Base-by-base conservation (phyloP, 1,140 invertebrate genomes). In the Calephelis nemesis region DNA sequence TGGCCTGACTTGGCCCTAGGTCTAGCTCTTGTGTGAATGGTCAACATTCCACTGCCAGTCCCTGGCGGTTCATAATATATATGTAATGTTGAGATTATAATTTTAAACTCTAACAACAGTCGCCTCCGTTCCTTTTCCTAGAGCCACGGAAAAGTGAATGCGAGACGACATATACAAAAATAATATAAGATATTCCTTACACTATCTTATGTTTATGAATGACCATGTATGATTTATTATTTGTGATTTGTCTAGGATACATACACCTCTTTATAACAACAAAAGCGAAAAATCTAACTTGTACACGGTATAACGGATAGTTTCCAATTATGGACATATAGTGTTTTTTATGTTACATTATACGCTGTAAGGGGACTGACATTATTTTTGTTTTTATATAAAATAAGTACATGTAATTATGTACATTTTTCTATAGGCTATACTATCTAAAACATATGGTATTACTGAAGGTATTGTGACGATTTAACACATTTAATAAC, bases 151-250 rank as follows among this genome's bases (percentile, higher is more conserved):
- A 71, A 77, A 73, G 65, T 5, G 78, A 74, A 52, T 65, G 70
- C 73, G 66, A 68, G 68, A 65, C 70, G 66, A 71, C 75, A 74
- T 71, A 79, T 85, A 85, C 72, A 86, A 85, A 85, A 85, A 85
- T 88, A 87, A 87, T 85, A 85, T 78, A 78, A 78, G 45, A 77
- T 71, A 71, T 75, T 73, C 66, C 73, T 75, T 75, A 75, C 19
- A 58, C 50, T 64, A 30, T 42, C 15, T 62, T 72, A 68, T 47
- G 64, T 47, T 68, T 40, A 69, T 69, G 62, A 64, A 62, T 65
- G 47, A 69, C 42, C 47, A 47, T 6, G 11, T 40, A 60, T 65
- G 30, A 49, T 68, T 65, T 65, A 68, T 65, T 71, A 68, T 62
- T 30, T 63, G 54, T 67, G 69, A 69, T 45, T 63, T 63, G 49